Percentiles rank a stretch among this genome's conserved stretches.
Evolutionary conservation across 1,140 invertebrate species (phyloP).

Genomic region (Drosophila asahinai): DNA sequence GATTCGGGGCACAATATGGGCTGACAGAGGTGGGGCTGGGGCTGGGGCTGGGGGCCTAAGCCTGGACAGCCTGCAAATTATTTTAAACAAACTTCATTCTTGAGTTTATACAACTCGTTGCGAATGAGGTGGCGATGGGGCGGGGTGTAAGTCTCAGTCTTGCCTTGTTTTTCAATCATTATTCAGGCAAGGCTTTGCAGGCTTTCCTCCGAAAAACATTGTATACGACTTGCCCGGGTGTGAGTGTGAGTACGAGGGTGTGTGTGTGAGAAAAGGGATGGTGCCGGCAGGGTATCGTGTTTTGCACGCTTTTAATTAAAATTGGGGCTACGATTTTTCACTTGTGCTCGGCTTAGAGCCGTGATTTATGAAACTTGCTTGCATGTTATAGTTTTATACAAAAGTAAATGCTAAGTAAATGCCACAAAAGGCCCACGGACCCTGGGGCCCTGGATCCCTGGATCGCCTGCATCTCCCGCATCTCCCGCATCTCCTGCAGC

Average conservation of each 20-base stretch:
- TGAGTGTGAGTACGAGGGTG: slow-evolving; percentile 1
- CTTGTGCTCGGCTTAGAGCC: slow-evolving; percentile 72
- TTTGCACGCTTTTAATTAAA: slow-evolving; percentile 84
- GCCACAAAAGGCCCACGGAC: slow-evolving; percentile 64
- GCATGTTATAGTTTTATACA: slow-evolving; percentile 78
- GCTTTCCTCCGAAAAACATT: slow-evolving; percentile 71
- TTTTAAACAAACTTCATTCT: slow-evolving; percentile 82
- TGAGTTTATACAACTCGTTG: slow-evolving; percentile 76
- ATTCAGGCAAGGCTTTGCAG: slow-evolving; percentile 79
- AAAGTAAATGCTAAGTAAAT: slow-evolving; percentile 81
- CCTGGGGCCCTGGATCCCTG: background rate
- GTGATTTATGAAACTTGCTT: slow-evolving; percentile 82
- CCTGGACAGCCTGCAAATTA: slow-evolving; percentile 79
- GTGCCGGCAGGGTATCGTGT: slow-evolving; percentile 69
- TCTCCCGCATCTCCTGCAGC: slow-evolving; percentile 44
- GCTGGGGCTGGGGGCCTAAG: slow-evolving; percentile 26
- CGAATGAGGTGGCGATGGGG: slow-evolving; percentile 2
- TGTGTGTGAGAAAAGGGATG: slow-evolving; percentile 14
- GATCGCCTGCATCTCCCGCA: slow-evolving; percentile 4
- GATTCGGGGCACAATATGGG: slow-evolving; percentile 15
- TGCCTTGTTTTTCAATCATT: slow-evolving; percentile 82
- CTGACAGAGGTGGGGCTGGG: background rate
- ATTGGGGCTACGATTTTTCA: slow-evolving; percentile 81
- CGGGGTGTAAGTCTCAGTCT: slow-evolving; percentile 16
- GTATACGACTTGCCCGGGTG: slow-evolving; percentile 56